Base-by-base conservation (phyloP, 1,140 invertebrate genomes). In the Oncopodura yosiiana region DNA sequence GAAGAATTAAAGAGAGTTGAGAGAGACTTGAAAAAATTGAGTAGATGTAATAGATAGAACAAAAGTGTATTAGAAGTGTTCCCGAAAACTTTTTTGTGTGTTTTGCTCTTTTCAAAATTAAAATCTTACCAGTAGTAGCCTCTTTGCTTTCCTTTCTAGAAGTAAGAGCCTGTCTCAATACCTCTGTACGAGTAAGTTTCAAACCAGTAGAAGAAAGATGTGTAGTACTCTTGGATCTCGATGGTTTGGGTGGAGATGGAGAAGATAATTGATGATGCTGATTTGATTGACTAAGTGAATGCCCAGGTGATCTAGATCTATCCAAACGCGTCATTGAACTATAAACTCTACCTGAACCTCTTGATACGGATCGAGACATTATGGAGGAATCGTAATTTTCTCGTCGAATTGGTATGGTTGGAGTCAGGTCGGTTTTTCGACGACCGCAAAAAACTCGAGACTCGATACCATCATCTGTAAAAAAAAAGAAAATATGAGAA, bases 351-450 rank as follows among this genome's bases (percentile, higher is more conserved):
- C 53, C 53, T 60, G 58, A 48, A 29, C 44, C 57, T 12, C 57
- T 19, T 4, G 57, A 54, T 9, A 52, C 51, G 2, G 57, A 60
- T 14, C 57, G 36, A 1, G 58, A 56, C 54, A 56, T 56, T 19
- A 39, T 29, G 11, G 52, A 52, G 11, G 46, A 12, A 4, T 37
- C 41, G 8, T 19, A 24, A 49, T 56, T 37, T 26, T 82, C 78
- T 60, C 81, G 76, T 43, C 79, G 78, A 61, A 83, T 82, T 50
- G 87, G 86, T 70, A 89, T 80, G 60, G 87, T 91, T 55, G 88
- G 88, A 74, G 87, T 86, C 69, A 93, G 74, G 73, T 93, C 88
- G 52, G 87, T 91, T 69, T 86, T 83, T 60, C 87, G 79, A 59
- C 88, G 80, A 82, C 84, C 72, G 85, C 83, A 63, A 38, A 63